These are phyloP conservation scores for Buceros bicornis DNA, from an alignment of 2,797 vertebrate genomes.

Conservation along the genomic window DNA sequence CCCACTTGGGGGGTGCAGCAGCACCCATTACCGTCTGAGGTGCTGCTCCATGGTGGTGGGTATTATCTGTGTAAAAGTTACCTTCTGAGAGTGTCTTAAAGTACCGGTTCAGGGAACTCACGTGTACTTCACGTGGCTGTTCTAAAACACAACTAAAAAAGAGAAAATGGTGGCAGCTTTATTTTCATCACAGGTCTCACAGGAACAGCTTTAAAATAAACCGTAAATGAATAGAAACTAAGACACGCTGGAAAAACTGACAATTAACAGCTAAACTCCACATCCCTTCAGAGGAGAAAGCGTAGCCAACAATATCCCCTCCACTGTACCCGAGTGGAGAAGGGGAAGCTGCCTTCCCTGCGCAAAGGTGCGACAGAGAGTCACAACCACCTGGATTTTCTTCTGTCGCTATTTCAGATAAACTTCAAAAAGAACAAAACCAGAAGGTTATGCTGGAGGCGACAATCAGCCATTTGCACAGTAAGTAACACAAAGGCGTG, in stretches of 20 bases:
- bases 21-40: not conserved
- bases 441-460: slow-evolving; percentile 68
- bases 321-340: not conserved
- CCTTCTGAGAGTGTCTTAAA: rapidly evolving
- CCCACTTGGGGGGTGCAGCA: rapidly evolving
- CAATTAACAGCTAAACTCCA: not conserved
- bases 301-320: rapidly evolving
- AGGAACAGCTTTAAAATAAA: not conserved
- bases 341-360: not conserved
- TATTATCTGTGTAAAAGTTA: rapidly evolving
- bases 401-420: slow-evolving; percentile 67
- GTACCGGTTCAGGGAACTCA: not conserved
- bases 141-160: not conserved
- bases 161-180: not conserved
- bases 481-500: slow-evolving; percentile 64
- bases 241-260: not conserved
- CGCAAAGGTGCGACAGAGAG: not conserved
- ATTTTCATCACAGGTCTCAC: not conserved
- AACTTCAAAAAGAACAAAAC: slow-evolving; percentile 71
- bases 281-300: not conserved
- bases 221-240: not conserved
- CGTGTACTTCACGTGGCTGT: rapidly evolving
- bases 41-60: rapidly evolving
- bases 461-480: slow-evolving; percentile 65
- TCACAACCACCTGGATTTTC: not conserved